Base-by-base conservation (phyloP, 1,140 invertebrate genomes). In the Hypsibius dujardini region DNA sequence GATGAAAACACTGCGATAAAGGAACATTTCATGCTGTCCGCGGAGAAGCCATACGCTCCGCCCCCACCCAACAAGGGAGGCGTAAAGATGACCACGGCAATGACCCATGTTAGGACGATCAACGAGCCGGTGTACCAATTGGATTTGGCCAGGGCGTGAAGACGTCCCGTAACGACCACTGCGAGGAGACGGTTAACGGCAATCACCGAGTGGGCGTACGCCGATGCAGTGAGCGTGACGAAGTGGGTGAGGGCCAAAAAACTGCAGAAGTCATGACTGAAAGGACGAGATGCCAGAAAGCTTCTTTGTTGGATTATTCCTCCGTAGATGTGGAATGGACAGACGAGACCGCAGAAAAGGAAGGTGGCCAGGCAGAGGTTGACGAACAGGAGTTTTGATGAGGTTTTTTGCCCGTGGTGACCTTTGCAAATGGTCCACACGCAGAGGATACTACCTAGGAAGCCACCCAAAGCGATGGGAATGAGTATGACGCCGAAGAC, bases 21-120 rank as follows among this genome's bases (percentile, higher is more conserved):
- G n/a, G 50, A 7, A n/a, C 50, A 56, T 56, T 56, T 56, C 50
- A 56, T 56, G 50, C 50, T 56, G 7, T 56, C 50, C 50, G 50
- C n/a, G 7, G 50, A 56, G 50, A 56, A 56, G 7, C 50, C 50
- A 56, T 56, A 56, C n/a, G n/a, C n/a, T n/a, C n/a, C n/a, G 7
- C 7, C n/a, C n/a, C 7, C 7, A 56, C 50, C 7, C 50, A 56
- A n/a, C n/a, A 56, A n/a, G 7, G 50, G 50, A 7, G 7, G n/a
- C 50, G n/a, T 56, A 56, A 56, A 56, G 50, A n/a, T 56, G 7
- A 56, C n/a, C 50, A 7, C 50, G 50, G 50, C 50, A 56, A 56
- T 56, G 50, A 56, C 7, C 50, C 50, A 56, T 56, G 50, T 7
- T n/a, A n/a, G 7, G 7, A n/a, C 50, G 50, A 56, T 56, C 50